phyloP scores from a whole-genome alignment of 2,797 vertebrate genomes.

The Coccyzus lansbergi region DNA sequence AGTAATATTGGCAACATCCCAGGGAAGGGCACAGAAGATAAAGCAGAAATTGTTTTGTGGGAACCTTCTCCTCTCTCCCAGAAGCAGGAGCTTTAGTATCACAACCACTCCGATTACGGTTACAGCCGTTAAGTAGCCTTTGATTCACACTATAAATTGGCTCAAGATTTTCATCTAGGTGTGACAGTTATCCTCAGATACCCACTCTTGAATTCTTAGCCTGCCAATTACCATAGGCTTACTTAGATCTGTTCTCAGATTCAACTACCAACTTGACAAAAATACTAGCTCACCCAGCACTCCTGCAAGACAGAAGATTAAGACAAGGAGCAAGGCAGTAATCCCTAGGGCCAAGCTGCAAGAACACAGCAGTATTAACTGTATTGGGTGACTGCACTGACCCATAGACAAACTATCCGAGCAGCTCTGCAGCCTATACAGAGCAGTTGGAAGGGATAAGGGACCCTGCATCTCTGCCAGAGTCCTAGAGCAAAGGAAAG shows the following conservation, averaged over 20 bases:
- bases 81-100: not conserved
- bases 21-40: not conserved
- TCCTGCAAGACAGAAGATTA: not conserved
- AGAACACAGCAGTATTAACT: not conserved
- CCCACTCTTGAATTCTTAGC: not conserved
- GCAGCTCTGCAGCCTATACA: not conserved
- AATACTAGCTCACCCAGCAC: not conserved
- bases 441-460: accelerated
- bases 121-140: not conserved
- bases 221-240: not conserved
- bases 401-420: accelerated
- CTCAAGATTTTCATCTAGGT: not conserved
- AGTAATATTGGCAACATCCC: not conserved
- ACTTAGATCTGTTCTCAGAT: not conserved
- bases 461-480: not conserved
- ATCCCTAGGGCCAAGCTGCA: not conserved
- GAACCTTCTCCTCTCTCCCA: not conserved
- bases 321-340: not conserved
- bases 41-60: not conserved
- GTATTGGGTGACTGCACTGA: not conserved
- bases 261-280: not conserved
- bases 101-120: not conserved
- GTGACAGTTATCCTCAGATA: not conserved
- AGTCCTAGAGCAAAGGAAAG: not conserved
- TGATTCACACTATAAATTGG: not conserved